These are phyloP conservation scores for Chionis minor DNA, from an alignment of 2,113 vertebrate species.

Conservation along the genomic window DNA sequence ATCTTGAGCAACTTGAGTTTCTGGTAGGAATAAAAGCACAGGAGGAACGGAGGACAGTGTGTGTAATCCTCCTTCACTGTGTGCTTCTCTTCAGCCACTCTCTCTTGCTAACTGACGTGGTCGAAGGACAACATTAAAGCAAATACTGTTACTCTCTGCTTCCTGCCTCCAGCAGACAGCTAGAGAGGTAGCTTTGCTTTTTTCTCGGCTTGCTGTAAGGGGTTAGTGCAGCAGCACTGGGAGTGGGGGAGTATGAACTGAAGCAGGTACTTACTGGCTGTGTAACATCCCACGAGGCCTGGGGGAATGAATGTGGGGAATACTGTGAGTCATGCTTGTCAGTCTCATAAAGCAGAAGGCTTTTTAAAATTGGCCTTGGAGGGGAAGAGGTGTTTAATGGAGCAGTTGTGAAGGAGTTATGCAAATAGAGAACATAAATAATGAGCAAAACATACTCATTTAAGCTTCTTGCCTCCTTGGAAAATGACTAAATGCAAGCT, in stretches of 20 bases:
- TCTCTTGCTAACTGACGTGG: background rate
- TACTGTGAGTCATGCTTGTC: constrained; percentile 33
- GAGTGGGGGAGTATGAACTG: background rate
- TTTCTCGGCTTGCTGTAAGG: background rate
- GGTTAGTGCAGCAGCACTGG: background rate
- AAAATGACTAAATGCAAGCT: constrained; percentile 10
- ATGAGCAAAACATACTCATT: constrained; percentile 4
- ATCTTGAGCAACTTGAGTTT: background rate
- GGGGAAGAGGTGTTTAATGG: constrained; percentile 57
- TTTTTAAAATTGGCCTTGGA: constrained; percentile 32
- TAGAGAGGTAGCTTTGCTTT: background rate
- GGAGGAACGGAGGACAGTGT: background rate
- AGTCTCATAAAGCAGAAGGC: constrained; percentile 29
- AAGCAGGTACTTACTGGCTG: constrained; percentile 32
- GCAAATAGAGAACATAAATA: constrained; percentile 38
- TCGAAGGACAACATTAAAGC: background rate
- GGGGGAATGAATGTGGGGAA: constrained; percentile 2
- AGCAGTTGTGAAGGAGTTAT: constrained; percentile 46
- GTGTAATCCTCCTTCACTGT: background rate
- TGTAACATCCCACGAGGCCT: background rate
- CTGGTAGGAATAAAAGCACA: background rate
- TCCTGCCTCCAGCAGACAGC: background rate
- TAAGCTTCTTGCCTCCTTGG: background rate
- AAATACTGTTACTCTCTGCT: background rate
- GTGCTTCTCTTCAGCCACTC: background rate